phyloP scores from a whole-genome alignment of 2,113 vertebrate species.

The Corythornis madagascariensis region DNA sequence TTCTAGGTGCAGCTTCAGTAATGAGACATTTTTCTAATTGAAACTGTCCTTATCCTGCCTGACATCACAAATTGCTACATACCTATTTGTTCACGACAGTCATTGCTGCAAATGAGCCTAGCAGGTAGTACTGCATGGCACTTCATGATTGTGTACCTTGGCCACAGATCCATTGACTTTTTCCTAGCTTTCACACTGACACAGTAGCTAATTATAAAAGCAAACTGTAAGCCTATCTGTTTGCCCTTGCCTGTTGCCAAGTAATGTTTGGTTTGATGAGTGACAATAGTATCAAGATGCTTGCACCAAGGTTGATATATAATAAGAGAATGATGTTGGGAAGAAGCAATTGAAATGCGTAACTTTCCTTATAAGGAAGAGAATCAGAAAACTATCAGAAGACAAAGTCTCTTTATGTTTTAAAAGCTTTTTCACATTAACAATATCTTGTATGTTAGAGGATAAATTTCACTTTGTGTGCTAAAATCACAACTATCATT shows the following conservation, averaged over 20 bases:
- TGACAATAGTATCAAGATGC: slow-evolving; percentile 39
- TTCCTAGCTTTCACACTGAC: slow-evolving; percentile 70
- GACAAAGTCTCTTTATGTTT: background rate
- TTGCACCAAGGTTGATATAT: slow-evolving; percentile 9
- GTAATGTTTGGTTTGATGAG: slow-evolving; percentile 33
- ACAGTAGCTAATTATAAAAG: slow-evolving; percentile 79
- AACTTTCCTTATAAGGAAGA: background rate
- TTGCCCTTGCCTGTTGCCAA: slow-evolving; percentile 74
- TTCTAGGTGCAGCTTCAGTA: background rate
- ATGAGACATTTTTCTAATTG: background rate
- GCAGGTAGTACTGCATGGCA: slow-evolving; percentile 61
- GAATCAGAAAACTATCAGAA: background rate
- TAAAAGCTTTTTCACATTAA: background rate
- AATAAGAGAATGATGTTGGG: slow-evolving; percentile 25
- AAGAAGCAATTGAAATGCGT: slow-evolving; percentile 5
- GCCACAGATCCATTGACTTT: slow-evolving; percentile 46
- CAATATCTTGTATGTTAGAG: background rate
- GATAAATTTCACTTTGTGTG: background rate
- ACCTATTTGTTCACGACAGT: slow-evolving; percentile 34
- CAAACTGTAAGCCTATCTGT: slow-evolving; percentile 75
- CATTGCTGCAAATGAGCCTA: slow-evolving; percentile 44
- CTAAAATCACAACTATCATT: background rate
- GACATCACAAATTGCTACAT: background rate
- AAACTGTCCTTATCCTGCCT: background rate
- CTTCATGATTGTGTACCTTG: slow-evolving; percentile 39